Conservation (phyloP, 2,113 vertebrate species). For the Lampris megalopsis region DNA sequence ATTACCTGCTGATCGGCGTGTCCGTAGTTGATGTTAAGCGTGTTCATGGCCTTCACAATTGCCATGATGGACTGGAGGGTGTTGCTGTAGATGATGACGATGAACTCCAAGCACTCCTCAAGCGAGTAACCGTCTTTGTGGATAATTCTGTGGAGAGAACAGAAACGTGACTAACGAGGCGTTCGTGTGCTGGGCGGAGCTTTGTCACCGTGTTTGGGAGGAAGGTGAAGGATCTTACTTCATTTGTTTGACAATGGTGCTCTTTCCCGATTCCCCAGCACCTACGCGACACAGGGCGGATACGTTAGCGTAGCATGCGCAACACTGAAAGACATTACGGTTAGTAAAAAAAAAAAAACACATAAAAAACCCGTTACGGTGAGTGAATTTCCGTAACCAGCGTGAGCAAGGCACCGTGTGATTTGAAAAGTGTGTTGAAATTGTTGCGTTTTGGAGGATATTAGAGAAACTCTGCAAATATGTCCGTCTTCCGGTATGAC, state of each 20-base stretch:
- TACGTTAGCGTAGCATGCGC: background rate
- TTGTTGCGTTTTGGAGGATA: too few relatives aligned
- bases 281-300: conserved; percentile 76
- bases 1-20: conserved; percentile 89
- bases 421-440: too few relatives aligned
- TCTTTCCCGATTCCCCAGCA: conserved; percentile 97
- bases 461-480: too few relatives aligned
- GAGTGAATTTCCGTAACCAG: too few relatives aligned
- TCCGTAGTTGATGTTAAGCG: conserved; percentile 90
- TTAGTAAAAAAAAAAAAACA: background rate
- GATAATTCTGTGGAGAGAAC: conserved; percentile 89
- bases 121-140: conserved; percentile 96
- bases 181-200: background rate
- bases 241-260: conserved; percentile 99
- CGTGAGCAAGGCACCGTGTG: too few relatives aligned
- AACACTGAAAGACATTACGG: background rate
- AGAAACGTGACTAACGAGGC: background rate
- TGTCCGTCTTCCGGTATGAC: too few relatives aligned
- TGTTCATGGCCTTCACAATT: conserved; percentile 94
- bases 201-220: background rate
- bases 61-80: conserved; percentile 96
- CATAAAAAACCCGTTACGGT: too few relatives aligned
- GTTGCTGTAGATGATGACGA: conserved; percentile 96
- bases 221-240: conserved; percentile 86
- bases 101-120: conserved; percentile 96